phyloP scores from a whole-genome alignment of 2,113 vertebrate species.

The Hemichromis elongatus region DNA sequence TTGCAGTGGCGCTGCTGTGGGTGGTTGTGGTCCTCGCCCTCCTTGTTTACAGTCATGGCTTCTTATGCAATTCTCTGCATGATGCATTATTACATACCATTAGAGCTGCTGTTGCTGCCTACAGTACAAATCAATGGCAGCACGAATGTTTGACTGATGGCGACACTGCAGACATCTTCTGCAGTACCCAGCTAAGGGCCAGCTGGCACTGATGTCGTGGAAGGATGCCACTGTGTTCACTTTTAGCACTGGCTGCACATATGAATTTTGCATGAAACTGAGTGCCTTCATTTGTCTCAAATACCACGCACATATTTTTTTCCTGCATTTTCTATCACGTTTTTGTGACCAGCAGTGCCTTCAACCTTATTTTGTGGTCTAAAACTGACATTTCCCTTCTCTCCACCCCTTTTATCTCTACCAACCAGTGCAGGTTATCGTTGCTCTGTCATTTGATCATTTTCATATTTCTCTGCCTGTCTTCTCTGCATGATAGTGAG shows the following conservation, averaged over 20 bases:
- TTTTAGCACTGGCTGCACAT: neutral
- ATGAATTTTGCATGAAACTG: neutral
- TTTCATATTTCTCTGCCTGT: conserved; percentile 18
- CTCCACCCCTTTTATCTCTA: neutral
- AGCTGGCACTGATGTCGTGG: neutral
- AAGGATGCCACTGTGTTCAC: neutral
- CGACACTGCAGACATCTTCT: conserved; percentile 13
- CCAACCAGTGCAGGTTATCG: neutral
- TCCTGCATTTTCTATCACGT: neutral
- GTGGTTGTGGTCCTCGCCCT: conserved; percentile 9
- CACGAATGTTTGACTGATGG: neutral
- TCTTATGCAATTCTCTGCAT: conserved; percentile 17
- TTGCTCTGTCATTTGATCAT: conserved; percentile 18
- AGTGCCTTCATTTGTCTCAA: neutral
- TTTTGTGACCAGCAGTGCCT: neutral
- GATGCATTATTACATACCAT: neutral
- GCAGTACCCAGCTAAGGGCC: conserved; percentile 16
- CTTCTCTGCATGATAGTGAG: neutral
- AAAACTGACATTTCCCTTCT: neutral
- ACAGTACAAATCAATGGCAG: neutral
- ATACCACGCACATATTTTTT: neutral
- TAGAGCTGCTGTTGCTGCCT: neutral
- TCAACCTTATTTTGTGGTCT: neutral
- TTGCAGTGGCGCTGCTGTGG: neutral
- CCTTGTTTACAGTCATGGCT: conserved; percentile 23